A percentile compares a stretch with the other conserved stretches of the same genome.
These are phyloP conservation scores for Tanytarsus gracilentus DNA, from an alignment of 2,888 invertebrate species.

Conservation along the genomic window DNA sequence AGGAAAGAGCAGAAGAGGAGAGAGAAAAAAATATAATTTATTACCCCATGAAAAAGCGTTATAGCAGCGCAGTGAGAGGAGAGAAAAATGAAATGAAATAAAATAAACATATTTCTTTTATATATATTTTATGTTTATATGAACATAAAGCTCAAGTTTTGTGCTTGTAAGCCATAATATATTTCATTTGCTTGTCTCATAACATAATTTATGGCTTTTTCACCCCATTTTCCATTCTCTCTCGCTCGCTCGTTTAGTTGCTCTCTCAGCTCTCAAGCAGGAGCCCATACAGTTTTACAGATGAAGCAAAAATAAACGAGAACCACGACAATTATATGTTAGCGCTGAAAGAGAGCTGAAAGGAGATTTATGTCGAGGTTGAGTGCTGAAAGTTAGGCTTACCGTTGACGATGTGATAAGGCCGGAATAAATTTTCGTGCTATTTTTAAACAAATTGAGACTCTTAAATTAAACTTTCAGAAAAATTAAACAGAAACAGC, in stretches of 20 bases:
- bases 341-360: too few relatives aligned
- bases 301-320: too few relatives aligned
- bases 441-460: too few relatives aligned
- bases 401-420: too few relatives aligned
- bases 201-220: slow-evolving; percentile 29
- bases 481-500: too few relatives aligned
- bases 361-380: too few relatives aligned
- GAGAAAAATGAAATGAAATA: slow-evolving; percentile 26
- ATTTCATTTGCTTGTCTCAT: slow-evolving; percentile 29
- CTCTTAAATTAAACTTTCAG: too few relatives aligned
- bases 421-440: too few relatives aligned
- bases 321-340: too few relatives aligned
- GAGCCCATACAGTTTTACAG: too few relatives aligned
- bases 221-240: slow-evolving; percentile 21
- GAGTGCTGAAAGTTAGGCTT: too few relatives aligned
- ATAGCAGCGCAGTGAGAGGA: background rate
- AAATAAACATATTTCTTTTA: slow-evolving; percentile 29
- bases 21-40: slow-evolving; percentile 24
- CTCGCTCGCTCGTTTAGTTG: background rate
- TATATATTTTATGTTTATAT: slow-evolving; percentile 27
- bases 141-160: slow-evolving; percentile 24
- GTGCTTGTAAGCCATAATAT: slow-evolving; percentile 26
- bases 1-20: background rate
- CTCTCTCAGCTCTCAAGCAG: background rate
- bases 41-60: slow-evolving; percentile 8